A percentile compares a stretch with the other conserved stretches of the same genome.
Evolutionary conservation across 2,797 vertebrate genomes (phyloP).

Genomic region (Diceros bicornis): DNA sequence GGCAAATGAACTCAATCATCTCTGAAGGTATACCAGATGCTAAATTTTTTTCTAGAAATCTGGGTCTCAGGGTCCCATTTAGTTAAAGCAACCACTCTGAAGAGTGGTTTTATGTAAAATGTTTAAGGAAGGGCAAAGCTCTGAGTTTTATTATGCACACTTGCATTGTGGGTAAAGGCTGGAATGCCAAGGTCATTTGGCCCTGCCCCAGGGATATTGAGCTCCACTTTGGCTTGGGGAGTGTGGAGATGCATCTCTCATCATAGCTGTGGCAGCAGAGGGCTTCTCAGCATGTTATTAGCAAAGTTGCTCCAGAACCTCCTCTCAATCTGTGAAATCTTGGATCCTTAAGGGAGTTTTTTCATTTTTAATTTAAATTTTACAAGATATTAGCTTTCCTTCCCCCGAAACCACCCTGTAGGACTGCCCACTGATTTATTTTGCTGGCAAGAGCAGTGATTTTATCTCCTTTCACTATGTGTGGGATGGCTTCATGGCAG

Average conservation of each 20-base stretch:
- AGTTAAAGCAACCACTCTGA: background rate
- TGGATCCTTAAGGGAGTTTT: background rate
- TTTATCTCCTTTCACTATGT: constrained; percentile 48
- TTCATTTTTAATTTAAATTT: constrained; percentile 36
- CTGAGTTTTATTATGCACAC: background rate
- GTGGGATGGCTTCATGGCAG: constrained; percentile 6
- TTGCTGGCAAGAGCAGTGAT: constrained; percentile 45
- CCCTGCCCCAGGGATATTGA: no score
- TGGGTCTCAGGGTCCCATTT: background rate
- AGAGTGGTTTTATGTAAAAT: background rate
- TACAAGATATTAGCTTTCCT: constrained; percentile 17
- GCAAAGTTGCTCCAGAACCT: background rate
- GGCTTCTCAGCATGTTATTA: background rate
- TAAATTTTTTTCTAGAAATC: background rate
- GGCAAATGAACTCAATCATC: background rate
- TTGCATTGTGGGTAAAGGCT: background rate
- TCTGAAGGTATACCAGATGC: background rate
- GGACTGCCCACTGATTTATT: background rate
- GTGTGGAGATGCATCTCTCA: background rate
- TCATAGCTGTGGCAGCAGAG: background rate
- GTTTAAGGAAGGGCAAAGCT: background rate
- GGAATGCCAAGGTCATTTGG: background rate
- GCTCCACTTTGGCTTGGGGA: background rate
- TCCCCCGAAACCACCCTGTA: background rate
- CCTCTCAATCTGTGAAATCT: background rate